Conservation (phyloP, 2,797 vertebrate species). For the Avahi laniger region DNA sequence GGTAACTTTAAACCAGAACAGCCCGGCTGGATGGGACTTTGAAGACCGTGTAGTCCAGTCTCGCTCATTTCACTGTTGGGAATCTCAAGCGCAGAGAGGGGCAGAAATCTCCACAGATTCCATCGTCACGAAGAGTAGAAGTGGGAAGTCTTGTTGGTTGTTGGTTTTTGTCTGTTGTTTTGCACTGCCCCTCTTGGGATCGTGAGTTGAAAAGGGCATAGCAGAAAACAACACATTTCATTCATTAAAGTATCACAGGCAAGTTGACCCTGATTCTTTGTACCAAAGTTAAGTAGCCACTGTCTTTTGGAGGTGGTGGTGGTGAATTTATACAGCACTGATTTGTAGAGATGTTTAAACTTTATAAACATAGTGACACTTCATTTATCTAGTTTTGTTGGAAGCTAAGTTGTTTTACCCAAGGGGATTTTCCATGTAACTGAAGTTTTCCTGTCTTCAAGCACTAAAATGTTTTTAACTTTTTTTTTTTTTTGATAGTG, state of each 20-base stretch:
- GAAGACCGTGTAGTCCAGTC: neutral
- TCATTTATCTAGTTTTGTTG: neutral
- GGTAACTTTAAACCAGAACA: slow-evolving; percentile 79
- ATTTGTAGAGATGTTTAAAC: neutral
- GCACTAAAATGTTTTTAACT: neutral
- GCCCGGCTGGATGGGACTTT: neutral
- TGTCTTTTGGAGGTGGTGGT: neutral
- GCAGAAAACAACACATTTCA: neutral
- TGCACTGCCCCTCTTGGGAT: neutral
- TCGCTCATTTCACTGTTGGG: neutral
- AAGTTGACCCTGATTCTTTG: slow-evolving; percentile 69
- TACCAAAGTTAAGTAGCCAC: slow-evolving; percentile 45
- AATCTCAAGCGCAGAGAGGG: neutral
- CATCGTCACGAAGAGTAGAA: neutral
- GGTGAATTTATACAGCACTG: neutral
- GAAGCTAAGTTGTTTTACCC: neutral
- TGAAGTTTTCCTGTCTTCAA: neutral
- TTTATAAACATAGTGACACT: slow-evolving; percentile 37
- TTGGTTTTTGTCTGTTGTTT: neutral
- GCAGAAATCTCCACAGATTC: neutral
- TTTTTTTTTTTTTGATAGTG: neutral
- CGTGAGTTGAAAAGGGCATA: neutral
- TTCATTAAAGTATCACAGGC: slow-evolving; percentile 51
- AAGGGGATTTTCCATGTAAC: neutral
- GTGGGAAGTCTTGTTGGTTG: neutral